Evolutionary conservation across 2,888 invertebrate genomes (phyloP).

Genomic region (Phragmatobia fuliginosa): DNA sequence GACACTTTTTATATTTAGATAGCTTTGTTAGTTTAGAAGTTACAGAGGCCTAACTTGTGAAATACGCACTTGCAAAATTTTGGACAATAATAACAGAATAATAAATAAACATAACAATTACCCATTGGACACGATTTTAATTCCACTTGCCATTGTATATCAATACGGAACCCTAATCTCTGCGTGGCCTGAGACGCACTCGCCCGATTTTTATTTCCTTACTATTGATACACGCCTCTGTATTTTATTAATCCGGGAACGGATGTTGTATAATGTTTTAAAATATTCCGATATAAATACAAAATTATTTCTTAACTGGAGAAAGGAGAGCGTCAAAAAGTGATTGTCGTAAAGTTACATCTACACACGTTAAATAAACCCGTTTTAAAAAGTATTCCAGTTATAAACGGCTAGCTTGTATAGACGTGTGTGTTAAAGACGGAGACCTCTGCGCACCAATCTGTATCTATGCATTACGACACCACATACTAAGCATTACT

Average conservation of each 20-base stretch:
- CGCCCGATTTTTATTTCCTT: no score
- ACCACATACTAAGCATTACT: neutral
- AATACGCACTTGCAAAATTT: no score
- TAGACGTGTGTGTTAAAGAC: slow-evolving; percentile 27
- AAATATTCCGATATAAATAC: slow-evolving; percentile 20
- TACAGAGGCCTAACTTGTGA: no score
- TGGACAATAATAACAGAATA: no score
- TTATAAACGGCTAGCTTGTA: slow-evolving; percentile 40
- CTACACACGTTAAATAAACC: slow-evolving; percentile 47
- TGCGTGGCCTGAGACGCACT: no score
- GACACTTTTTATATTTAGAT: no score
- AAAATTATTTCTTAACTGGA: slow-evolving; percentile 32
- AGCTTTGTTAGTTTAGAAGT: no score
- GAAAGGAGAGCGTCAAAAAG: slow-evolving; percentile 51
- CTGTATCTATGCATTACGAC: slow-evolving; percentile 8
- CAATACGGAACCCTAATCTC: no score
- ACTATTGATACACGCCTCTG: neutral
- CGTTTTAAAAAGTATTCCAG: slow-evolving; percentile 54
- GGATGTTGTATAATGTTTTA: neutral
- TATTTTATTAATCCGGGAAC: neutral
- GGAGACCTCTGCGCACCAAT: slow-evolving; percentile 23
- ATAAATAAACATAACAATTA: no score
- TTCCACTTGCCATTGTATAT: no score
- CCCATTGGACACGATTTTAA: no score
- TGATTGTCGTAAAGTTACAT: slow-evolving; percentile 41